Evolutionary conservation across 2,113 vertebrate genomes (phyloP).

Genomic region (Cranoglanis bouderius): DNA sequence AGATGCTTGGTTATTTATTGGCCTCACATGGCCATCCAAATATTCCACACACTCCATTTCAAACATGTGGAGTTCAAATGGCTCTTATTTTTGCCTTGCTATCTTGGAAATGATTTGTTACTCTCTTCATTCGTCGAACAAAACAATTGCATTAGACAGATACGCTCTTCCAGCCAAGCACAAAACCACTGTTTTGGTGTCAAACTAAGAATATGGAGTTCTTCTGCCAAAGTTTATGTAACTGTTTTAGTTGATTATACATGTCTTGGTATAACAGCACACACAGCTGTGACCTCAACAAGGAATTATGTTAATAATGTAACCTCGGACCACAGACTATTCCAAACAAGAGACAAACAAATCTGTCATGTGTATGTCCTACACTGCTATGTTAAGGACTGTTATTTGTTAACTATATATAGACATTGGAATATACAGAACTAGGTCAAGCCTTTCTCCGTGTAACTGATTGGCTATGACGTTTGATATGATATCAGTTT

Average conservation of each 20-base stretch:
- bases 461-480: not conserved
- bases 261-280: not conserved
- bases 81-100: not conserved
- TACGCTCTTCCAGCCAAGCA: not conserved
- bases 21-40: not conserved
- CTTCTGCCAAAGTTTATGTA: not conserved
- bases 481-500: not conserved
- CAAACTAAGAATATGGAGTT: not conserved
- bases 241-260: not conserved
- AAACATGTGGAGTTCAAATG: not conserved
- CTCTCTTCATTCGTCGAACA: not conserved
- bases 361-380: not conserved
- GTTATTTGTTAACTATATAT: constrained; percentile 11
- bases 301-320: constrained; percentile 5
- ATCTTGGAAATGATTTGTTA: not conserved
- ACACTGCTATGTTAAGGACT: not conserved
- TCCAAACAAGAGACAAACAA: constrained; percentile 24
- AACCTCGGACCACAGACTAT: not conserved
- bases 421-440: not conserved
- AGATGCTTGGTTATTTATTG: not conserved
- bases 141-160: not conserved
- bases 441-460: not conserved
- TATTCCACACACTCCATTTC: not conserved
- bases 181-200: not conserved
- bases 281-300: constrained; percentile 26